Evolutionary conservation across 1,140 invertebrate genomes (phyloP).

Genomic region (Orussus abietinus): DNA sequence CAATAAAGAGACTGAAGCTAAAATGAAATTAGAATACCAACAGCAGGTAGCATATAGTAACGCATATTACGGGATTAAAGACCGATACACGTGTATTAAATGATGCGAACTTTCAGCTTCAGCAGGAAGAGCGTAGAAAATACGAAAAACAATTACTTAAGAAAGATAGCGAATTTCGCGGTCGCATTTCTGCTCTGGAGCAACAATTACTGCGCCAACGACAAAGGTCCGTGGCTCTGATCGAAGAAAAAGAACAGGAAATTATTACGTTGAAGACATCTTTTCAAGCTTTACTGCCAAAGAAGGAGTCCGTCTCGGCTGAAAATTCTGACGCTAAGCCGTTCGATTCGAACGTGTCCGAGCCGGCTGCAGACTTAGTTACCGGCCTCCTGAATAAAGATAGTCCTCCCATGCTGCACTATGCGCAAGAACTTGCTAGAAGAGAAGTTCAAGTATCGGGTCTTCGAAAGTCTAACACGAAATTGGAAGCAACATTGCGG

Average conservation of each 20-base stretch:
- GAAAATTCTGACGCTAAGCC: conserved; percentile 16
- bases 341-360: conserved; percentile 11
- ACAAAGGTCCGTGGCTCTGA: conserved; percentile 68
- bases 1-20: conserved; percentile 56
- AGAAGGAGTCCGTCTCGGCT: conserved; percentile 19
- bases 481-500: conserved; percentile 64
- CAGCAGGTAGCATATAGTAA: conserved; percentile 39
- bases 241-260: conserved; percentile 79
- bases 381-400: conserved; percentile 39
- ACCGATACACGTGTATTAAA: conserved; percentile 4
- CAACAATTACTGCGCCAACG: conserved; percentile 74
- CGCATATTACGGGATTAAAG: not conserved
- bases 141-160: conserved; percentile 36
- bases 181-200: conserved; percentile 62
- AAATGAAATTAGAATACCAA: conserved; percentile 53
- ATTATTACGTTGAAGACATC: conserved; percentile 63
- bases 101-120: conserved; percentile 23
- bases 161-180: conserved; percentile 55
- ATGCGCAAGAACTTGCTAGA: conserved; percentile 76
- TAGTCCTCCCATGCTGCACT: conserved; percentile 74
- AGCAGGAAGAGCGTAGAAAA: conserved; percentile 55
- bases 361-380: conserved; percentile 34
- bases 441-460: conserved; percentile 75
- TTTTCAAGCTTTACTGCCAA: conserved; percentile 55
- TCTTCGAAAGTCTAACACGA: conserved; percentile 68